Evolutionary conservation across 2,888 invertebrate genomes (phyloP), one percentile per base, ranked within the genome.

Genomic region (Acronicta aceris): DNA sequence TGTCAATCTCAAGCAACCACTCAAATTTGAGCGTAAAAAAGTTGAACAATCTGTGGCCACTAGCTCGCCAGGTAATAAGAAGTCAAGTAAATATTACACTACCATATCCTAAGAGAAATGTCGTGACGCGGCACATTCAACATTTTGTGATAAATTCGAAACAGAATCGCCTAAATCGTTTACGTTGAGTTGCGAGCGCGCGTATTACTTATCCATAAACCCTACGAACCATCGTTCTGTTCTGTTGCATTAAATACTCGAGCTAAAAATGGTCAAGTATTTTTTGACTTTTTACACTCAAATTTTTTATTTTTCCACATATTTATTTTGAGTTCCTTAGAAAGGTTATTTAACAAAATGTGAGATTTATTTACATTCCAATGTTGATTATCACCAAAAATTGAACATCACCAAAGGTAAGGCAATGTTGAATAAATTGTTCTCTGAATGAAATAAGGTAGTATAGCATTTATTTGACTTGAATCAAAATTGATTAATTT

Each of bases 1-100:
- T 74, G 96, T 98, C 93, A 97, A 97, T 90, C 95, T 98, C 61
- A 97, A 97, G 89, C 97, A 97, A 82, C 96, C 98, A 74, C 95
- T 98, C 78, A 96, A 96, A 85, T 95, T 97, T 85, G 96, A 96
- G 91, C 94, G 95, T 91, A 95, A 95, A 95, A 95, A 95, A 95
- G 95, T 95, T 95, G 95, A 95, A 95, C 95, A 95, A 95, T 95
- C 95, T 85, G 95, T 95, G 95, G 95, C 95, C 95, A 95, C 95
- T 95, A 95, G 95, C 95, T 95, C 95, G 95, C 95, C 95, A 95
- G 95, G 95, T 95, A 95, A 95, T 93, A 95, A 95, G 88, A 95
- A 95, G 94, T 95, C 95, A 95, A 95, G 94, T 95, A 95, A 95
- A 95, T 95, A 95, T 94, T 95, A 95, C 95, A 95, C 95, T 95